Conservation (phyloP, 2,797 vertebrate genomes). For the Gila robusta region DNA sequence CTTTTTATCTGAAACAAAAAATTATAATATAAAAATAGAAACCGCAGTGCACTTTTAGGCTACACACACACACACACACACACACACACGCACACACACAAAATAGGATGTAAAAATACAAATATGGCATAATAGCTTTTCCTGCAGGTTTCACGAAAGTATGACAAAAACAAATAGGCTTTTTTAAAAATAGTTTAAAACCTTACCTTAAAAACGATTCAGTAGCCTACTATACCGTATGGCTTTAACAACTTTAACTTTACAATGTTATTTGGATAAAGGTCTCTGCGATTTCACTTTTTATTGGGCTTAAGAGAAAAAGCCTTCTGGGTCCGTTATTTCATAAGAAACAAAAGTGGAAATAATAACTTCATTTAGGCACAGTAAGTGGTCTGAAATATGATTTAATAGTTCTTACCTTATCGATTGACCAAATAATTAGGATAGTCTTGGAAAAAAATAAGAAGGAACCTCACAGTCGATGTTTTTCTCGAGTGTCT, state of each 20-base stretch:
- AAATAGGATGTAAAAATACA: not conserved
- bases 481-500: not conserved
- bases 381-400: not conserved
- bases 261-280: not conserved
- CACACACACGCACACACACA: not conserved
- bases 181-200: not conserved
- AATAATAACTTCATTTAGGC: not conserved
- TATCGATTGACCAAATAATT: not conserved
- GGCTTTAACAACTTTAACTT: not conserved
- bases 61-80: not conserved
- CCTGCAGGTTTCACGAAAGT: not conserved
- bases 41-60: not conserved
- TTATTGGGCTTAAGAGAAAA: not conserved
- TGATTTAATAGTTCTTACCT: constrained; percentile 32
- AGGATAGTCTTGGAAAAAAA: not conserved
- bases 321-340: not conserved
- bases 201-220: not conserved
- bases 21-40: too few species aligned
- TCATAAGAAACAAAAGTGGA: not conserved
- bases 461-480: not conserved
- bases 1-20: not conserved
- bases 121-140: not conserved
- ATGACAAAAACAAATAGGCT: not conserved
- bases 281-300: not conserved
- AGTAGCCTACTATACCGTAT: not conserved